phyloP scores from a whole-genome alignment of 2,113 vertebrate species.

The Scopus umbretta region DNA sequence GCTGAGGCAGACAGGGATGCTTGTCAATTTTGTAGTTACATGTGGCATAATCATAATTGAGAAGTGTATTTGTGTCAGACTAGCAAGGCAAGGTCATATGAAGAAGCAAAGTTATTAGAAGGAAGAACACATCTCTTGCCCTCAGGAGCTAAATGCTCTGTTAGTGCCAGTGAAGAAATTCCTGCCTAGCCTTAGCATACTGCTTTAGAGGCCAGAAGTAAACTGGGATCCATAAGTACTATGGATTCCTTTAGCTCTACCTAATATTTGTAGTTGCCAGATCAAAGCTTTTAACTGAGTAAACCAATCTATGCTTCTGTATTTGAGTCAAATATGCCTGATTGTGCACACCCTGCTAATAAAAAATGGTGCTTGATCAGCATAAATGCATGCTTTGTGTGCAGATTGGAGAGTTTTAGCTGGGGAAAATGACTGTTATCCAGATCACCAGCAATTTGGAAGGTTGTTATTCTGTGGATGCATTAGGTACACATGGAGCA shows the following conservation, averaged over 20 bases:
- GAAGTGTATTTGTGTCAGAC: not conserved
- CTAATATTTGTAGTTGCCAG: not conserved
- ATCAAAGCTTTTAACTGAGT: conserved; percentile 12
- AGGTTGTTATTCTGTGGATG: not conserved
- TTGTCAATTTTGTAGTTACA: not conserved
- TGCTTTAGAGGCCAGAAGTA: not conserved
- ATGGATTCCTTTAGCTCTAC: not conserved
- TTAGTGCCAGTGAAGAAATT: not conserved
- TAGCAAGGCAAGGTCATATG: not conserved
- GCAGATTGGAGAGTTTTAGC: not conserved
- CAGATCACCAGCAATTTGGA: not conserved
- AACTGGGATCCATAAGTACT: not conserved
- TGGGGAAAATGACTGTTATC: not conserved
- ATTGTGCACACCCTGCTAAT: not conserved
- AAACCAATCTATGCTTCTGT: not conserved
- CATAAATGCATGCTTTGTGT: not conserved
- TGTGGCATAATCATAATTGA: not conserved
- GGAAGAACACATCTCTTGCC: not conserved
- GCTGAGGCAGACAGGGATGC: not conserved
- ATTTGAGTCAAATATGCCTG: not conserved
- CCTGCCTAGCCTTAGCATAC: not conserved
- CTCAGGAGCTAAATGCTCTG: not conserved
- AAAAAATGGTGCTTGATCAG: not conserved
- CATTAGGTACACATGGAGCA: not conserved
- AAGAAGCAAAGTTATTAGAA: not conserved